Base-by-base conservation (phyloP, 2,888 invertebrate species). In the Bugulina stolonifera region DNA sequence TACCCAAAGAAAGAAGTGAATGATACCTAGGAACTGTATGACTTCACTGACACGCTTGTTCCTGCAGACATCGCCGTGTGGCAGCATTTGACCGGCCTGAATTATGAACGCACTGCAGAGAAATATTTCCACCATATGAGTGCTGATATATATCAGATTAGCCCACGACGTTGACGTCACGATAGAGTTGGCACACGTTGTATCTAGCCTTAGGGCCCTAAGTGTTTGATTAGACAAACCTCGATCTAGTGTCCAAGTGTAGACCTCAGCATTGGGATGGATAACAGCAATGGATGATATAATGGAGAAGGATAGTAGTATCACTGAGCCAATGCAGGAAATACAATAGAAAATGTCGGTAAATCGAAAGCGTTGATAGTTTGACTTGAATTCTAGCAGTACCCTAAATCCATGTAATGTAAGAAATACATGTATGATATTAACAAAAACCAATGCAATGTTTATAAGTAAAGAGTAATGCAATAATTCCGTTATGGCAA, bases 311-410 rank as follows among this genome's bases (percentile, higher is more conserved):
- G 57, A 57, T 5, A 57, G 25, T 5, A 57, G 25, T 14, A 57
- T 57, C 3, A 57, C 23, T 3, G 57, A 57, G 5, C 57, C 57
- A n/a, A 22, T 25, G n/a, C 57, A 57, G 57, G 57, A 57, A 14
- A 57, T 5, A 25, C 57, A 57, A 25, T 57, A 57, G n/a, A 57
- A 57, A 14, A 25, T 57, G n/a, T 57, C 57, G n/a, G 57, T 57
- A 57, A 57, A 57, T n/a, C 25, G n/a, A 25, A 23, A 57, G 5
- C 5, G 5, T n/a, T 57, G n/a, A n/a, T 57, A 57, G 25, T 57
- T 57, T 57, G 57, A 57, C 23, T 57, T 22, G 10, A 57, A n/a
- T 5, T 5, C 25, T 5, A 57, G 23, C 57, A 57, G n/a, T 22
- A n/a, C 57, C 23, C 5, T 23, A 57, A 57, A 57, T 3, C 57